Evolutionary conservation across 2,888 invertebrate species (phyloP).

Genomic region (Miltochrista miniata): DNA sequence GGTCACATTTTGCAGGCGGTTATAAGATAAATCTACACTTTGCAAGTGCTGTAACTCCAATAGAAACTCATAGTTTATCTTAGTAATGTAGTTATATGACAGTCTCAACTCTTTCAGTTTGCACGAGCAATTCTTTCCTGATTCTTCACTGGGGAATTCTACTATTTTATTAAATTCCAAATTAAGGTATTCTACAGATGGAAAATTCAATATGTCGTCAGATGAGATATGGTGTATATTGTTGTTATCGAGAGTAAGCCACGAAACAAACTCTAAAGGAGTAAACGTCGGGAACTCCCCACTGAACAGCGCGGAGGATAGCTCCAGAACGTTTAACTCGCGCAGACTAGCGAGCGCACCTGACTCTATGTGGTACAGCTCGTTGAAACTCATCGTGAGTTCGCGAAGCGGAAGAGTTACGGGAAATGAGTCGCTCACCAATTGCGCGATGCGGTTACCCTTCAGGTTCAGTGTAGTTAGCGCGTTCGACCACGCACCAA

Average conservation of each 20-base stretch:
- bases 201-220: slow-evolving; percentile 86
- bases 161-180: slow-evolving; percentile 92
- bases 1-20: slow-evolving; percentile 86
- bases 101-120: slow-evolving; percentile 90
- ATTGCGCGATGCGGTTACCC: slow-evolving; percentile 89
- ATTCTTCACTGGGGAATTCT: slow-evolving; percentile 84
- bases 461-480: slow-evolving; percentile 89
- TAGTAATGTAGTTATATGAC: slow-evolving; percentile 89
- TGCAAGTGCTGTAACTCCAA: slow-evolving; percentile 86
- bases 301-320: slow-evolving; percentile 90
- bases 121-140: slow-evolving; percentile 72
- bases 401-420: slow-evolving; percentile 89
- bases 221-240: slow-evolving; percentile 85
- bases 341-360: slow-evolving; percentile 87
- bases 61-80: slow-evolving; percentile 87
- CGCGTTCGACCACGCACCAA: slow-evolving; percentile 88
- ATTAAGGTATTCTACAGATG: slow-evolving; percentile 89
- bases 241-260: slow-evolving; percentile 93
- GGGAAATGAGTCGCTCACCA: slow-evolving; percentile 85
- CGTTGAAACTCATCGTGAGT: slow-evolving; percentile 93
- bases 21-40: slow-evolving; percentile 88
- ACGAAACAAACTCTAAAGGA: slow-evolving; percentile 86
- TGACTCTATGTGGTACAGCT: slow-evolving; percentile 88
- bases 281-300: slow-evolving; percentile 87
- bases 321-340: slow-evolving; percentile 89